phyloP scores from a whole-genome alignment of 2,888 invertebrate species.

The Kryphioiulus occultus region DNA sequence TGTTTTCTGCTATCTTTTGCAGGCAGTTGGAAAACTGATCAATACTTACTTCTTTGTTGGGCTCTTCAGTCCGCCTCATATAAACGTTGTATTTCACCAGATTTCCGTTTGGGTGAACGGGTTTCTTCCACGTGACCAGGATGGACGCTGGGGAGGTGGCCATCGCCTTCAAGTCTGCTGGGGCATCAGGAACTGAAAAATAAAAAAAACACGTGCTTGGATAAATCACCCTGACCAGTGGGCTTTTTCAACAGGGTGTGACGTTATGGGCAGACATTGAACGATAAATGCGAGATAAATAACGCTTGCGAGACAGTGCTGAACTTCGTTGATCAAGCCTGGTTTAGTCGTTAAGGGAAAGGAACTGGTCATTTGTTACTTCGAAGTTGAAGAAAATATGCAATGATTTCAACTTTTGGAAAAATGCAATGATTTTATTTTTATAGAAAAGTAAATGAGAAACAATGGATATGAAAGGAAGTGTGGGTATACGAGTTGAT shows the following conservation, averaged over 20 bases:
- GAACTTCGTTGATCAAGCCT: background rate
- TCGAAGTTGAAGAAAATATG: too few relatives aligned
- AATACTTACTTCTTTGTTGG: slow-evolving; percentile 39
- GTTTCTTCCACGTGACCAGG: slow-evolving; percentile 53
- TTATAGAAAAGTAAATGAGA: too few relatives aligned
- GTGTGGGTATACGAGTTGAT: too few relatives aligned
- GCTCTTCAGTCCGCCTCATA: slow-evolving; percentile 50
- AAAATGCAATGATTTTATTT: too few relatives aligned
- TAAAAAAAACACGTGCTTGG: background rate
- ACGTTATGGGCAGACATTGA: background rate
- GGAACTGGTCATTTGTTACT: too few relatives aligned
- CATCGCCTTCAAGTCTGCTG: slow-evolving; percentile 54
- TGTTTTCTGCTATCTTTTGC: background rate
- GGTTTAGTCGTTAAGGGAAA: too few relatives aligned
- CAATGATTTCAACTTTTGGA: too few relatives aligned
- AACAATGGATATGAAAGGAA: too few relatives aligned
- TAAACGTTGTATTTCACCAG: slow-evolving; percentile 52
- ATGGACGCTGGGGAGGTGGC: slow-evolving; percentile 50
- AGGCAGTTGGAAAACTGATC: background rate
- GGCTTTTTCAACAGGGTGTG: too few relatives aligned
- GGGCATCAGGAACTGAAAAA: slow-evolving; percentile 53
- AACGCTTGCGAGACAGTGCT: background rate
- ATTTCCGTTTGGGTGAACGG: slow-evolving; percentile 51
- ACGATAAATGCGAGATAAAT: background rate
- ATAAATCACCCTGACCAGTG: background rate